Base-by-base conservation (phyloP, 2,113 vertebrate genomes). In the Clarias batrachus region DNA sequence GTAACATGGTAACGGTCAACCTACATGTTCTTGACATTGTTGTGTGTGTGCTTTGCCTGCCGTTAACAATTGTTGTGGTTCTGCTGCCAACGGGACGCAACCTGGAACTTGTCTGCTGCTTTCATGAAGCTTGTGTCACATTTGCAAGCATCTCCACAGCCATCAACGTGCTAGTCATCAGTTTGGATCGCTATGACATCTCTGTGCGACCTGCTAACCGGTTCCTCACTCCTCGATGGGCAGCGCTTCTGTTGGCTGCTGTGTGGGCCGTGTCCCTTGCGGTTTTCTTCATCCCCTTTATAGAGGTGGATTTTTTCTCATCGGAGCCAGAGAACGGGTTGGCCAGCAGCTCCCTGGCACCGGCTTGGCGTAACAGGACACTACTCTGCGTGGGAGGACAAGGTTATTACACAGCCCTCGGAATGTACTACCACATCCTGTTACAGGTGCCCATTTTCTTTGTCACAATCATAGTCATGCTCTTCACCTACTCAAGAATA, bases 1-100 rank as follows among this genome's bases (percentile, higher is more conserved):
- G 97, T 95, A 99, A 99, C 94, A 97, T 99, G 62, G 97, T 99
- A 93, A 99, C 98, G 79, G 98, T 99, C 96, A 99, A 99, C 94
- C 96, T 99, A 91, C 98, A 99, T 86, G 97, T 99, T 90, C 93
- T 99, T 90, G 98, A 99, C 92, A 98, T 98, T 91, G 94, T 98
- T 89, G 97, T 99, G 87, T 99, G 98, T 93, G 94, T 99, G 93
- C 96, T 97, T 93, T 99, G 98, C 92, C 97, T 99, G 92, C 98
- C 98, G 81, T 95, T 99, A 92, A 99, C 98, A 85, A 97, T 97
- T 88, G 97, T 97, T 92, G 97, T 98, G 88, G 96, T 98, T 88
- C 94, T 99, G 90, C 95, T 99, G 88, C 97, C 98, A 81, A 93
- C 97, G 91, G 96, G 97, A 90, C 96, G 95, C 91, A 98, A 98